A percentile compares a stretch with the other conserved stretches of the same genome.
phyloP scores from a whole-genome alignment of 1,140 invertebrate genomes.

The Heliothis virescens region DNA sequence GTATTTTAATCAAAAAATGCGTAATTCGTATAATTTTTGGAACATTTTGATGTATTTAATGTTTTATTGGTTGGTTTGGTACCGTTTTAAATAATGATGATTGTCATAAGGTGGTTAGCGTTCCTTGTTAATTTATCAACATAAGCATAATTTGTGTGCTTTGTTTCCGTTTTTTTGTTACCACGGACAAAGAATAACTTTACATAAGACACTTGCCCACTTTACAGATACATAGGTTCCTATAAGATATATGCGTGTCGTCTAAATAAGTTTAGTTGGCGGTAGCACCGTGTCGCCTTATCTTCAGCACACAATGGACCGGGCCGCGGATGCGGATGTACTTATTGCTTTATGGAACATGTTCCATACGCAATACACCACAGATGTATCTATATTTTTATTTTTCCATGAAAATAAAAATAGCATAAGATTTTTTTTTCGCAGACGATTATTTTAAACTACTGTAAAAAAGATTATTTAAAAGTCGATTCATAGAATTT shows the following conservation, averaged over 20 bases:
- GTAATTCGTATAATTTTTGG: slow-evolving; percentile 46
- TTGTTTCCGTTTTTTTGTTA: background rate
- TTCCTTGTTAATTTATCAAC: slow-evolving; percentile 36
- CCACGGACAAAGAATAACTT: background rate
- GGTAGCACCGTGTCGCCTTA: slow-evolving; percentile 20
- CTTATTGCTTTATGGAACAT: slow-evolving; percentile 36
- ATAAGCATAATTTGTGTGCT: slow-evolving; percentile 24
- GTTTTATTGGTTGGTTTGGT: slow-evolving; percentile 33
- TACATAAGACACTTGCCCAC: background rate
- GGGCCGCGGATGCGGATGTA: slow-evolving; percentile 44
- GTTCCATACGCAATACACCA: slow-evolving; percentile 21
- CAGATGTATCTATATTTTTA: background rate
- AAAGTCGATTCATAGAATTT: too few relatives aligned
- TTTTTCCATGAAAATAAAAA: slow-evolving; percentile 8
- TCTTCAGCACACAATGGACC: slow-evolving; percentile 20
- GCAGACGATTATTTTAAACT: background rate
- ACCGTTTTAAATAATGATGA: slow-evolving; percentile 34
- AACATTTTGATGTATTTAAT: slow-evolving; percentile 43
- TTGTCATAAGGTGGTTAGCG: slow-evolving; percentile 30
- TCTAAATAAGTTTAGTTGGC: slow-evolving; percentile 35
- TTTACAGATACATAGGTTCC: too few relatives aligned
- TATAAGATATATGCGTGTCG: slow-evolving; percentile 18
- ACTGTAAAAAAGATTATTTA: too few relatives aligned
- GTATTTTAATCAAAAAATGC: slow-evolving; percentile 44
- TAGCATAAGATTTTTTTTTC: background rate